phyloP scores from a whole-genome alignment of 2,797 vertebrate genomes.

The Ptychobarbus kaznakovi region DNA sequence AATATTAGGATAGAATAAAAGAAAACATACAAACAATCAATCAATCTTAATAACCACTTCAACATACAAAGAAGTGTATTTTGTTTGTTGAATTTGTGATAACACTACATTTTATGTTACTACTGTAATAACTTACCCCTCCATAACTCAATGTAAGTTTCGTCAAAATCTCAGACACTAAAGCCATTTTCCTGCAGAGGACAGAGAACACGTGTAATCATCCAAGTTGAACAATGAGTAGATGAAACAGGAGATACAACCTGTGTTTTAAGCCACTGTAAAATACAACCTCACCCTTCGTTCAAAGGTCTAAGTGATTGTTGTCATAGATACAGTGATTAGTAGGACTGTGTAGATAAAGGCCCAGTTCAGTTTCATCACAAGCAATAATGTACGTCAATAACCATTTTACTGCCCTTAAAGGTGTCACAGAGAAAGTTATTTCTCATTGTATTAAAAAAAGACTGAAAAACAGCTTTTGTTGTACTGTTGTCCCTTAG shows the following conservation, averaged over 20 bases:
- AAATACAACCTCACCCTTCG: constrained; percentile 66
- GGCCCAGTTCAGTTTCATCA: constrained; percentile 2
- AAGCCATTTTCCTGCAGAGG: constrained; percentile 81
- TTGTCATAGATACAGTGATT: constrained; percentile 36
- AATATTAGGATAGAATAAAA: neutral
- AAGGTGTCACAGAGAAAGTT: neutral
- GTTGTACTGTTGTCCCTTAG: neutral
- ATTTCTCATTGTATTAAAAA: neutral
- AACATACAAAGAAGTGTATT: neutral
- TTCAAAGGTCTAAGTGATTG: constrained; percentile 56
- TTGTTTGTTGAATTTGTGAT: neutral
- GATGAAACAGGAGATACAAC: neutral
- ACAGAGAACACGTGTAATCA: constrained; percentile 6
- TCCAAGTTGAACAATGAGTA: neutral
- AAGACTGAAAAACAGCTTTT: neutral
- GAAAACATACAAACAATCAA: neutral
- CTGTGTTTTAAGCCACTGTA: neutral
- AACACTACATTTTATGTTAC: neutral
- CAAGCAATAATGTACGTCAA: neutral
- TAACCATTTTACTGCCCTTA: neutral
- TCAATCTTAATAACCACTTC: neutral
- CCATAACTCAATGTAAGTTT: constrained; percentile 86
- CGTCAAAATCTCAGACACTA: constrained; percentile 89
- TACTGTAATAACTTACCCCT: constrained; percentile 76
- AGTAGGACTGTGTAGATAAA: constrained; percentile 12